Evolutionary conservation across 1,140 invertebrate species (phyloP).

Genomic region (Lanistes nyassanus): DNA sequence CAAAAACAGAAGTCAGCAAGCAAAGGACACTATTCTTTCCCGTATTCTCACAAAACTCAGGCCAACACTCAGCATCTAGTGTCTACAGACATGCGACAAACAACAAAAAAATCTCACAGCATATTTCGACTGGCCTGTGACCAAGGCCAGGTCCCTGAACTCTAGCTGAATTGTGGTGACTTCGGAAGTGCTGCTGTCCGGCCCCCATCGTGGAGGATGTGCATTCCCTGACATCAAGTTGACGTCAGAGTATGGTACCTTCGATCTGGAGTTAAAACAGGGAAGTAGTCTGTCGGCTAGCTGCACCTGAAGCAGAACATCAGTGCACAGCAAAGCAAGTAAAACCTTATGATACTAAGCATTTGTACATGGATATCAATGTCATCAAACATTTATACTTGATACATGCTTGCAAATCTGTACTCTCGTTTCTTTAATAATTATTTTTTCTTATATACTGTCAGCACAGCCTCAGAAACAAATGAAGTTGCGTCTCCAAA

Average conservation of each 20-base stretch:
- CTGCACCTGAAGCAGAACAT: conserved; percentile 69
- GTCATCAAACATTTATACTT: too few species aligned
- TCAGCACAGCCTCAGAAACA: too few species aligned
- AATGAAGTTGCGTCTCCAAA: too few species aligned
- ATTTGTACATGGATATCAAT: too few species aligned
- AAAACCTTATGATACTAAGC: too few species aligned
- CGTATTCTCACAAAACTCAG: neutral
- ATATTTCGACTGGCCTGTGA: conserved; percentile 93
- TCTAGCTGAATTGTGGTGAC: conserved; percentile 85
- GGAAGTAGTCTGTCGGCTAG: conserved; percentile 93
- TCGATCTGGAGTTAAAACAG: conserved; percentile 96
- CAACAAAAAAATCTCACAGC: conserved; percentile 75
- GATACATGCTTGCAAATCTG: too few species aligned
- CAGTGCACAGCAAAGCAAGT: too few species aligned
- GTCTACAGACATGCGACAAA: neutral
- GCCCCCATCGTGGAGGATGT: conserved; percentile 80
- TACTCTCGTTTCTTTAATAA: too few species aligned
- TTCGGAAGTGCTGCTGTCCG: conserved; percentile 75
- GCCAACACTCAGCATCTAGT: neutral
- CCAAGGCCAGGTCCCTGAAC: conserved; percentile 93
- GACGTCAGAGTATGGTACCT: conserved; percentile 94
- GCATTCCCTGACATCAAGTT: conserved; percentile 82
- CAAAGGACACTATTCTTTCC: neutral
- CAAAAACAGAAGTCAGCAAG: too few species aligned
- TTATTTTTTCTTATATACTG: too few species aligned